phyloP scores from a whole-genome alignment of 2,113 vertebrate species.

The Todiramphus chloris region DNA sequence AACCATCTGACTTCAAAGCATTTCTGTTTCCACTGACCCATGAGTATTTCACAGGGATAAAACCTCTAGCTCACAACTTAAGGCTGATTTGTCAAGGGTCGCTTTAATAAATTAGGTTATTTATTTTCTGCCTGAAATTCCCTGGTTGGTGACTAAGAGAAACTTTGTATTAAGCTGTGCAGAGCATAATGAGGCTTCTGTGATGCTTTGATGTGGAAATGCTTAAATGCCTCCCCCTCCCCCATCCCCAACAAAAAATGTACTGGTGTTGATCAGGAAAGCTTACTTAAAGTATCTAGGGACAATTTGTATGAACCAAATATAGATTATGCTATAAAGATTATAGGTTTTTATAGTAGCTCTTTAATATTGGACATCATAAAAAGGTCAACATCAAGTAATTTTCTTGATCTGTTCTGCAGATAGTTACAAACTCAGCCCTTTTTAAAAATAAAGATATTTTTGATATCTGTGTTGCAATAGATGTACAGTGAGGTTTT shows the following conservation, averaged over 20 bases:
- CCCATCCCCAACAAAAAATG: background rate
- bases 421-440: background rate
- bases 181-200: slow-evolving; percentile 34
- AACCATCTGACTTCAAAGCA: slow-evolving; percentile 19
- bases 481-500: background rate
- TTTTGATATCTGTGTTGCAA: background rate
- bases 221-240: background rate
- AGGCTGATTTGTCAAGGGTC: slow-evolving; percentile 29
- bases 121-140: slow-evolving; percentile 57
- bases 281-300: background rate
- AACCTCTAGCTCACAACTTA: background rate
- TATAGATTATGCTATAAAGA: background rate
- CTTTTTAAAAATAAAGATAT: background rate
- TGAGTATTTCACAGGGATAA: slow-evolving; percentile 14
- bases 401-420: background rate
- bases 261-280: background rate
- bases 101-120: slow-evolving; percentile 45
- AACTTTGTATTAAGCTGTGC: slow-evolving; percentile 32
- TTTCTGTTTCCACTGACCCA: background rate
- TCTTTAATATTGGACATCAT: background rate
- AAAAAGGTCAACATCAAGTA: background rate
- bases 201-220: slow-evolving; percentile 59
- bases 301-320: background rate
- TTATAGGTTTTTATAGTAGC: background rate
- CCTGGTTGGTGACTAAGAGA: slow-evolving; percentile 41